Conservation (phyloP, 2,888 invertebrate genomes). For the Pyrgus malvae region DNA sequence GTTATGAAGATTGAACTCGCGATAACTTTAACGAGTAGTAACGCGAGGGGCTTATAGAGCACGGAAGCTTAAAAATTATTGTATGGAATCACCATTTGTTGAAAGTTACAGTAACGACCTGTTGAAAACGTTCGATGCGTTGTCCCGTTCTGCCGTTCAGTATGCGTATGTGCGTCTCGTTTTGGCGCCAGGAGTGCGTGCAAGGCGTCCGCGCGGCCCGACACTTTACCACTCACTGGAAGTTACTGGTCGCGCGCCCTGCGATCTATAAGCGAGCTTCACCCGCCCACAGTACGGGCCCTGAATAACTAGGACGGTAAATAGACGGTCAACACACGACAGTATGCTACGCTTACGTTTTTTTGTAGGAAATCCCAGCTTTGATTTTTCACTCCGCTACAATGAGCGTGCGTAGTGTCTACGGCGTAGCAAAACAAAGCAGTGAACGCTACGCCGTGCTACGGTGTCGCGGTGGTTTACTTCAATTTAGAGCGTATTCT, state of each 20-base stretch:
- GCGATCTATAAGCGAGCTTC: slow-evolving; percentile 72
- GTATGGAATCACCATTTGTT: slow-evolving; percentile 71
- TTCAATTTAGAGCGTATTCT: too few species aligned
- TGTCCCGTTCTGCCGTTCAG: slow-evolving; percentile 57
- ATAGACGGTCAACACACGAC: slow-evolving; percentile 67
- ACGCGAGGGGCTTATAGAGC: slow-evolving; percentile 9
- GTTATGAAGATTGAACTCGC: slow-evolving; percentile 7
- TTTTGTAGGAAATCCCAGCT: background rate
- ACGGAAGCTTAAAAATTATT: slow-evolving; percentile 23
- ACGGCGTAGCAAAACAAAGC: background rate
- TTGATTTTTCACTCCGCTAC: slow-evolving; percentile 15
- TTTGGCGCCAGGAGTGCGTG: slow-evolving; percentile 44
- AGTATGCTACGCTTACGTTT: slow-evolving; percentile 9
- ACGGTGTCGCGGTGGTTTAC: too few species aligned
- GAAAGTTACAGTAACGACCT: slow-evolving; percentile 77
- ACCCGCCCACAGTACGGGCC: slow-evolving; percentile 56
- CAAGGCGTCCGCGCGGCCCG: slow-evolving; percentile 68
- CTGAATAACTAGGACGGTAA: slow-evolving; percentile 73
- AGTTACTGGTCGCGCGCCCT: slow-evolving; percentile 43
- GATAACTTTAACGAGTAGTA: slow-evolving; percentile 19
- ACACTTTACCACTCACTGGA: slow-evolving; percentile 68
- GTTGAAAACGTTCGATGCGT: slow-evolving; percentile 66
- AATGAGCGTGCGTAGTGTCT: slow-evolving; percentile 1
- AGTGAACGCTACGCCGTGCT: background rate
- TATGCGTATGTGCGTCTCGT: slow-evolving; percentile 57